These are phyloP conservation scores for Corydoras sp. DNA, from an alignment of 2,113 vertebrate species.

Conservation along the genomic window DNA sequence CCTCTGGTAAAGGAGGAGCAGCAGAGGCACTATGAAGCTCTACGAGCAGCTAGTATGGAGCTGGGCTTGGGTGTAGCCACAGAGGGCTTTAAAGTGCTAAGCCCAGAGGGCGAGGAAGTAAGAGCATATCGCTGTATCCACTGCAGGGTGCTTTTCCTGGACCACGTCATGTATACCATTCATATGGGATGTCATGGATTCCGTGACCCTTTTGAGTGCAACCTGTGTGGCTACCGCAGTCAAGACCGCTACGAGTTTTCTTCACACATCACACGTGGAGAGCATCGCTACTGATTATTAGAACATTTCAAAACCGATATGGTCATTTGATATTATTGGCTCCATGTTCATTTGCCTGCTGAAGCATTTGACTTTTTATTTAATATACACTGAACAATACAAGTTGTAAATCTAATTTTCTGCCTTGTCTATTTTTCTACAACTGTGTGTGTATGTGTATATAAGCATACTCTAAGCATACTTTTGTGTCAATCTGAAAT, in stretches of 20 bases:
- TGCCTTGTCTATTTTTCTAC: slow-evolving; percentile 45
- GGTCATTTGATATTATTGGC: slow-evolving; percentile 6
- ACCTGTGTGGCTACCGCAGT: slow-evolving; percentile 95
- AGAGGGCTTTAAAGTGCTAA: slow-evolving; percentile 86
- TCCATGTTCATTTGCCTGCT: slow-evolving; percentile 53
- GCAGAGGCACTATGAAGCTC: slow-evolving; percentile 78
- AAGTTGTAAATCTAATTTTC: slow-evolving; percentile 39
- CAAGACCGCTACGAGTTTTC: slow-evolving; percentile 98
- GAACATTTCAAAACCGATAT: slow-evolving; percentile 30
- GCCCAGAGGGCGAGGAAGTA: slow-evolving; percentile 79
- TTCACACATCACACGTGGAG: slow-evolving; percentile 95
- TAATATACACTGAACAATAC: slow-evolving; percentile 26
- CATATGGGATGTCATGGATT: slow-evolving; percentile 99
- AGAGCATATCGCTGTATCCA: slow-evolving; percentile 89
- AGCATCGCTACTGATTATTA: slow-evolving; percentile 78
- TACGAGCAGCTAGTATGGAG: slow-evolving; percentile 72
- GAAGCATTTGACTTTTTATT: slow-evolving; percentile 33
- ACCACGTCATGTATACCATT: slow-evolving; percentile 99
- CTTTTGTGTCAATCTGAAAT: background rate
- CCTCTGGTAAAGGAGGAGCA: slow-evolving; percentile 85
- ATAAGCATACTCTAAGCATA: background rate
- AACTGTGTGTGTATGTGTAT: slow-evolving; percentile 17
- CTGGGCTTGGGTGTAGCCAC: slow-evolving; percentile 65
- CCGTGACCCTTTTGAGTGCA: slow-evolving; percentile 96
- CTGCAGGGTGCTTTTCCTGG: slow-evolving; percentile 93